These are phyloP conservation scores for Carcharodon carcharias DNA, from an alignment of 2,797 vertebrate genomes.

Conservation along the genomic window DNA sequence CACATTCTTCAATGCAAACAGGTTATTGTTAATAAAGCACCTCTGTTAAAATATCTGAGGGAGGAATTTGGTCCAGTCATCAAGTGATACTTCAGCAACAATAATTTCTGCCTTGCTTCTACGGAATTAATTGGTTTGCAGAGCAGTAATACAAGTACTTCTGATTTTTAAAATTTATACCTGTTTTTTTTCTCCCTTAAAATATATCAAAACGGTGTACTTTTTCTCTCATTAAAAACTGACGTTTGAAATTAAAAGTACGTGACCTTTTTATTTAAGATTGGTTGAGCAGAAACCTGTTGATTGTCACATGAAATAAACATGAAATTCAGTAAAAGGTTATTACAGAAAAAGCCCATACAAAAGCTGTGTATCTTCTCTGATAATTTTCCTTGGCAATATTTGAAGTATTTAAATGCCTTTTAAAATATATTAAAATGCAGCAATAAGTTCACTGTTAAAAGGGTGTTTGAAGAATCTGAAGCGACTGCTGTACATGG, in stretches of 20 bases:
- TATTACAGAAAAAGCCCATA: not conserved
- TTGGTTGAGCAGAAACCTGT: not conserved
- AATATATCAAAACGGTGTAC: not conserved
- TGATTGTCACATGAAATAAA: not conserved
- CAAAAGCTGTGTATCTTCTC: not conserved
- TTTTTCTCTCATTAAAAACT: not conserved
- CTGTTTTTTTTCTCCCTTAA: not conserved
- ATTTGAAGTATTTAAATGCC: not conserved
- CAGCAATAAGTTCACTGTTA: not conserved
- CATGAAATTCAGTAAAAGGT: not conserved
- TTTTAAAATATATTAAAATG: not conserved
- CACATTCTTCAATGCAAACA: not conserved
- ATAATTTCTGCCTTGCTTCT: not conserved
- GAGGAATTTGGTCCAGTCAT: not conserved
- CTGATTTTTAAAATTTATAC: not conserved
- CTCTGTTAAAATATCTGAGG: not conserved
- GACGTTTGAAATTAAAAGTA: not conserved
- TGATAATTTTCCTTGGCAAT: not conserved
- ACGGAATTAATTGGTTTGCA: not conserved
- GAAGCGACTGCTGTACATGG: not conserved
- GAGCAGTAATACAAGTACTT: not conserved
- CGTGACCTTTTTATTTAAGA: not conserved
- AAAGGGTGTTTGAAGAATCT: not conserved
- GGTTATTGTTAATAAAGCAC: not conserved
- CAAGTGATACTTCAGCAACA: not conserved